phyloP scores from a whole-genome alignment of 2,888 invertebrate genomes.

The Malachius bipustulatus region DNA sequence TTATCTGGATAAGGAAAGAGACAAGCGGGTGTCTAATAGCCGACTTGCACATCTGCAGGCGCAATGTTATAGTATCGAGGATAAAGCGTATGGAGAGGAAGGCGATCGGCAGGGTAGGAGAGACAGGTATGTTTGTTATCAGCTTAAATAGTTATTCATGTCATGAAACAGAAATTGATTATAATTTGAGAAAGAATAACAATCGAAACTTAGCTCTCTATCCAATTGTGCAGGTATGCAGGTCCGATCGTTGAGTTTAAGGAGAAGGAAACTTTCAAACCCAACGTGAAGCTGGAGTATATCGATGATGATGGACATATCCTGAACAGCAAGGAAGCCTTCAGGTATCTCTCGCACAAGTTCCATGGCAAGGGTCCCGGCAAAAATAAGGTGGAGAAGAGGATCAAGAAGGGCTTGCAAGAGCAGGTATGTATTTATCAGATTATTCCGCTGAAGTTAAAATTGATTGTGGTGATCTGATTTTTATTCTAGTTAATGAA shows the following conservation, averaged over 20 bases:
- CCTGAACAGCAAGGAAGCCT: conserved; percentile 87
- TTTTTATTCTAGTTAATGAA: conserved; percentile 63
- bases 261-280: conserved; percentile 82
- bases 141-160: no score
- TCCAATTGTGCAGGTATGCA: no score
- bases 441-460: no score
- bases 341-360: conserved; percentile 74
- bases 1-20: conserved; percentile 73
- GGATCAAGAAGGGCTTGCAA: conserved; percentile 87
- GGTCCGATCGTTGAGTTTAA: conserved; percentile 87
- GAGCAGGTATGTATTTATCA: conserved; percentile 56
- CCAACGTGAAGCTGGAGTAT: conserved; percentile 91
- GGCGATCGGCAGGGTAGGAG: conserved; percentile 49
- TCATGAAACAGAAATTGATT: no score
- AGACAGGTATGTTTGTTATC: no score
- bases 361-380: conserved; percentile 99
- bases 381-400: conserved; percentile 95
- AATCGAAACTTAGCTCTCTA: no score
- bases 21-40: conserved; percentile 58
- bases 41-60: conserved; percentile 65
- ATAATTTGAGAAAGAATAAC: no score
- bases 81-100: conserved; percentile 67
- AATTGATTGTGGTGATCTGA: background rate
- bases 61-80: conserved; percentile 69
- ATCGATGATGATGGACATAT: conserved; percentile 92